Evolutionary conservation across 2,113 vertebrate species (phyloP), one percentile per base, ranked within the genome.

Genomic region (Callipepla californica): DNA sequence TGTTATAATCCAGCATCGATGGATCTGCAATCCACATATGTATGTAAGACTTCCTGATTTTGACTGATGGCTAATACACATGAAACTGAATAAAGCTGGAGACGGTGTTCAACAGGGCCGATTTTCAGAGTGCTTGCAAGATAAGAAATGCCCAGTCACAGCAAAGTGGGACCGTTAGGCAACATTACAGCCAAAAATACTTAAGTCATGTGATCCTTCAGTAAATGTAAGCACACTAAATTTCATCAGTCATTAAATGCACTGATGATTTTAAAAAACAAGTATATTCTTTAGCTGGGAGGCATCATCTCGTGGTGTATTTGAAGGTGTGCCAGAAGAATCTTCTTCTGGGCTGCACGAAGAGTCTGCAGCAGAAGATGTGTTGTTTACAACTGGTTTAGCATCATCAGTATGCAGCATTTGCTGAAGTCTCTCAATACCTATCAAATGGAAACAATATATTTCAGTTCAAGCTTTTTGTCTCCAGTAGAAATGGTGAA

Each of bases 361-460:
- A 61, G 73, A 50, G 32, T 47, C 75, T 80, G 63, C 74, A 65
- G 58, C n/a, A 59, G 63, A 30, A 63, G 77, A 62, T 36, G 34
- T 22, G 34, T 7, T 34, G 18, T 23, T 34, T 30, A 68, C 44
- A 83, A 50, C 55, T 38, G 50, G 9, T 22, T 80, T 50, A n/a
- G 48, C 51, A 57, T 36, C 8, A 2, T 58, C 34, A n/a, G 42
- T 30, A 19, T 10, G 53, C 38, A 91, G 38, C 25, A 30, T 45
- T 85, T 92, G 68, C 47, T 77, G 47, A 66, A 80, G 89, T 90
- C 80, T 85, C 67, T 80, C 58, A 76, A 92, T 85, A 65, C 73
- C 92, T 91, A 73, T 13, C 50, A 65, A 78, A 87, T 48, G 26
- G n/a, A 76, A 45, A 32, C 51, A 47, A 42, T 47, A 40, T 3